Evolutionary conservation across 2,888 invertebrate species (phyloP), one percentile per base, ranked within the genome.

Genomic region (Leptura quadrifasciata): DNA sequence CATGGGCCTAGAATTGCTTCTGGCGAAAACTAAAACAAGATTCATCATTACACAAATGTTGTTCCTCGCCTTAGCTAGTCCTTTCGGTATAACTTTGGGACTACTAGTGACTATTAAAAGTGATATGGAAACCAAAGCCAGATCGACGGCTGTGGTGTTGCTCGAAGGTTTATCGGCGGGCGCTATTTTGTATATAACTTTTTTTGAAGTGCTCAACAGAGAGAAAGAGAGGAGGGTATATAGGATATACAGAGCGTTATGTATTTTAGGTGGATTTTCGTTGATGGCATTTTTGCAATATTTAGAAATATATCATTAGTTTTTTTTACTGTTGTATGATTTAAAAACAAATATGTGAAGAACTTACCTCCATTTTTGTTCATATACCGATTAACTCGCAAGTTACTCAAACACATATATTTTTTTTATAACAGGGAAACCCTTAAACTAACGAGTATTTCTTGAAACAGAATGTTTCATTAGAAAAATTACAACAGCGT

Each of bases 141-240:
- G 89, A 81, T 87, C 89, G 5, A 84, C 88, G 10, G 88, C 89
- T 52, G 85, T 91, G 4, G 89, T 89, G 15, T 80, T 88, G 17
- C 80, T 90, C 47, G 90, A 91, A 86, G 91, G 91, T 2, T 80
- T 91, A 55, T 91, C 91, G 31, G 90, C 91, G 4, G 91, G 91
- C 55, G 90, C 91, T 24, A 89, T 91, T 76, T 85, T 91, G 65
- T 91, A 91, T 81, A 90, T 91, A 72, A 91, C 90, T 2, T 91
- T 91, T 83, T 91, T 91, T 81, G 91, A 91, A 84, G 90, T 91
- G 24, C 84, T 91, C 52, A 90, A 89, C 77, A 85, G 90, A 65
- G 90, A 91, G 76, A 89, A 89, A 77, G 88, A 88, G 70, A 79
- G 89, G 73, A 81, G 89, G 69, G 85, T 86, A 61, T 88, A 84